These are phyloP conservation scores for Thymallus thymallus DNA, from an alignment of 2,113 vertebrate genomes.

Conservation along the genomic window DNA sequence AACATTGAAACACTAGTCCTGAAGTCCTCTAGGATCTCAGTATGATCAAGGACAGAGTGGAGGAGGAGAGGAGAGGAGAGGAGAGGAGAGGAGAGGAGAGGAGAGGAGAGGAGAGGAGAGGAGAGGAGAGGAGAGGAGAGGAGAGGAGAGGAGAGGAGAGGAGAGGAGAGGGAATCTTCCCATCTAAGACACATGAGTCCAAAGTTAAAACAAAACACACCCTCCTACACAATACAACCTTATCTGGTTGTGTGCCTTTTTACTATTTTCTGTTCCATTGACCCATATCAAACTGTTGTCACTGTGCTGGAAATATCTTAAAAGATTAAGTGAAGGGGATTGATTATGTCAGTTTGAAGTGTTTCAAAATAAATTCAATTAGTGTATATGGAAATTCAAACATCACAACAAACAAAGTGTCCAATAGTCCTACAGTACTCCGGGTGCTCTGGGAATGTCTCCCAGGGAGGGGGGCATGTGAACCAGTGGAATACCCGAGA, in stretches of 20 bases:
- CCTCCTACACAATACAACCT: background rate
- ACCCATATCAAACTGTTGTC: too few species aligned
- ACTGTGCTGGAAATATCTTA: too few species aligned
- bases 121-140: too few species aligned
- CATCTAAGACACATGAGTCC: background rate
- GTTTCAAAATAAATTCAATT: constrained; percentile 35
- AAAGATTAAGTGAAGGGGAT: too few species aligned
- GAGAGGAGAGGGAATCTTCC: constrained; percentile 12
- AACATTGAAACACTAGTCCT: background rate
- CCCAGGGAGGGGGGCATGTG: constrained; percentile 22
- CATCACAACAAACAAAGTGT: constrained; percentile 29
- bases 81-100: too few species aligned
- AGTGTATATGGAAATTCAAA: constrained; percentile 16
- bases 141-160: background rate
- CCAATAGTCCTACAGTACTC: too few species aligned
- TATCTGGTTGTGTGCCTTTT: background rate
- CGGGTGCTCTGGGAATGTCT: constrained; percentile 28
- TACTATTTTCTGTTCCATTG: background rate
- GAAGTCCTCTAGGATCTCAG: background rate
- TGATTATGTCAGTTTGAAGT: constrained; percentile 41
- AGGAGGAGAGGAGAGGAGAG: too few species aligned
- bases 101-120: too few species aligned
- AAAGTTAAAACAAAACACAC: constrained; percentile 18
- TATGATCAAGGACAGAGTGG: constrained; percentile 14
- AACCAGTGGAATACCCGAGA: constrained; percentile 36